Evolutionary conservation across 2,888 invertebrate species (phyloP).

Genomic region (Drosophila sordidula): DNA sequence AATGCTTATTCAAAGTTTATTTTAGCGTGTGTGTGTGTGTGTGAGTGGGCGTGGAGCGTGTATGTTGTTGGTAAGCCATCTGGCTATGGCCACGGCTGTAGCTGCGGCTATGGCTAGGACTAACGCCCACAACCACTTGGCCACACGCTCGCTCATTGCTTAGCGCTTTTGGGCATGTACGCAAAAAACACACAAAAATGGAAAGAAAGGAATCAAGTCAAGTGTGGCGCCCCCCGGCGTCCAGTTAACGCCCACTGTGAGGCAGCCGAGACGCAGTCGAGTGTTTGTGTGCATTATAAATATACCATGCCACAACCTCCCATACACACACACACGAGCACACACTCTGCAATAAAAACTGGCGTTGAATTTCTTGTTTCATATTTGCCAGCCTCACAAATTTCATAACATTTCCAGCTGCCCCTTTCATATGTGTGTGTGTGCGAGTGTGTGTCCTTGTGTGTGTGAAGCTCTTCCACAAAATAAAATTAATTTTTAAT

Average conservation of each 20-base stretch:
- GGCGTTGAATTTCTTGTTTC: conserved; percentile 49
- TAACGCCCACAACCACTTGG: conserved; percentile 61
- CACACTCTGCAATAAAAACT: conserved; percentile 56
- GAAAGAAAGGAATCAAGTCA: conserved; percentile 70
- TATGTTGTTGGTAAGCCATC: conserved; percentile 39
- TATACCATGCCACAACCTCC: conserved; percentile 62
- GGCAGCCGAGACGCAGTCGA: conserved; percentile 54
- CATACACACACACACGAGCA: conserved; percentile 5
- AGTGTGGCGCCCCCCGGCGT: conserved; percentile 69
- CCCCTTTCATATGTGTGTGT: conserved; percentile 21
- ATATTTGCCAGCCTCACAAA: conserved; percentile 45
- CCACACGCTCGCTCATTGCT: conserved; percentile 47
- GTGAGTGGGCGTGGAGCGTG: conserved; percentile 3
- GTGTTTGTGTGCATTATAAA: conserved; percentile 79
- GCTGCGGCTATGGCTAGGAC: conserved; percentile 28
- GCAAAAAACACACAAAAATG: conserved; percentile 36
- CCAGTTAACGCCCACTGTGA: conserved; percentile 68
- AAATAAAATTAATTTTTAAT: conserved; percentile 81
- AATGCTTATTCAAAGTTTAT: conserved; percentile 81
- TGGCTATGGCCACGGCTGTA: conserved; percentile 14
- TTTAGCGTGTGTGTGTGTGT: conserved; percentile 44
- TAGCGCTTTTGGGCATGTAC: conserved; percentile 60
- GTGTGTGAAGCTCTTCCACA: conserved; percentile 53
- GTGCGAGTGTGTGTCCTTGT: conserved; percentile 15
- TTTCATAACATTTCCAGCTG: conserved; percentile 59